phyloP scores from a whole-genome alignment of 2,888 invertebrate genomes.

The Pteria penguin region DNA sequence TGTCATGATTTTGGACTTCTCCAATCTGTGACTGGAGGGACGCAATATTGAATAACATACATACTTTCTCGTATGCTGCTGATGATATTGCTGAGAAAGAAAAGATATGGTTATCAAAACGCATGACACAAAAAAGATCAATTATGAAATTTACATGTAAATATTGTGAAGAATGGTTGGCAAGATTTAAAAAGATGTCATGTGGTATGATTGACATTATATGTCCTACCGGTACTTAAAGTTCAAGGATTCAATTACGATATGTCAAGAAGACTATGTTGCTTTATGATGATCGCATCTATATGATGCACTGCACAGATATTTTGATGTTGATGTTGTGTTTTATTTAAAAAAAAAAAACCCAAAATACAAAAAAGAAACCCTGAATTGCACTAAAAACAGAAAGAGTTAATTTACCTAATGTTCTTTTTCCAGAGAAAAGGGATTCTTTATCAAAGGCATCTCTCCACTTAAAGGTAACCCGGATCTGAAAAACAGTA shows the following conservation, averaged over 20 bases:
- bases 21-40: constrained; percentile 95
- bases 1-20: constrained; percentile 90
- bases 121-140: too few relatives aligned
- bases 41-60: constrained; percentile 97
- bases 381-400: background rate
- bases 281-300: background rate
- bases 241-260: too few relatives aligned
- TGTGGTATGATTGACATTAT: too few relatives aligned
- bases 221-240: too few relatives aligned
- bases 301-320: too few relatives aligned
- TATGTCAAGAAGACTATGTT: background rate
- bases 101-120: too few relatives aligned
- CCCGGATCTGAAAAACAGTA: constrained; percentile 84
- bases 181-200: too few relatives aligned
- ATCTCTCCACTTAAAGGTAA: constrained; percentile 99
- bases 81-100: constrained; percentile 89
- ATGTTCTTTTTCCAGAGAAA: constrained; percentile 93
- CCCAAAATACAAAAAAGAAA: too few relatives aligned
- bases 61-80: constrained; percentile 94
- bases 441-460: constrained; percentile 97
- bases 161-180: too few relatives aligned
- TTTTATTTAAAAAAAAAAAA: too few relatives aligned
- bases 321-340: too few relatives aligned
- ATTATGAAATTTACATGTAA: too few relatives aligned
- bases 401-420: constrained; percentile 87